Percentiles rank a stretch among this genome's conserved stretches.
These are phyloP conservation scores for Sinocyclocheilus grahami DNA, from an alignment of 2,113 vertebrate genomes.

Conservation along the genomic window DNA sequence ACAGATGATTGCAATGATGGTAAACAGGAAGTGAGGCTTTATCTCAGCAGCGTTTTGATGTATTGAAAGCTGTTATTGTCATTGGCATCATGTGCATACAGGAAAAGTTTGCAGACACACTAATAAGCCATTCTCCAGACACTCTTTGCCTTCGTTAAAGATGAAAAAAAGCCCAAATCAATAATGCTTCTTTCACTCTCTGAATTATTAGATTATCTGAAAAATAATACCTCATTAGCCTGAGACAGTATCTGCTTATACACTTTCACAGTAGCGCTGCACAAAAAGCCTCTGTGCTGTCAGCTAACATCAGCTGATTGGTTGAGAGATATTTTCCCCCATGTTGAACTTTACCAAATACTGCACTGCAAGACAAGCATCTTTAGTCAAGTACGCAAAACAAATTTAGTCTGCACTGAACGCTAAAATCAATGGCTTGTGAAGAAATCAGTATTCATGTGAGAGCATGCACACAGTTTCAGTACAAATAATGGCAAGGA, in stretches of 20 bases:
- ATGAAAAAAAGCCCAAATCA: conserved; percentile 46
- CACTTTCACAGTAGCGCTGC: neutral
- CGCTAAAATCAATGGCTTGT: conserved; percentile 1
- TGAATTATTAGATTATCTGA: conserved; percentile 45
- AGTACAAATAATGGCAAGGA: conserved; percentile 7
- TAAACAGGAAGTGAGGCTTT: neutral
- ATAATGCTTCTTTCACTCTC: conserved; percentile 47
- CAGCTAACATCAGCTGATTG: conserved; percentile 24
- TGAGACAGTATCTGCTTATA: conserved; percentile 15
- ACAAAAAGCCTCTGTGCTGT: conserved; percentile 19
- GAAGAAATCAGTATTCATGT: conserved; percentile 27
- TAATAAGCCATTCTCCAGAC: conserved; percentile 10
- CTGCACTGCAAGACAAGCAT: conserved; percentile 3
- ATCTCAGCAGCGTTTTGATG: neutral
- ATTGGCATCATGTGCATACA: neutral
- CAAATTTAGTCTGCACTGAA: neutral
- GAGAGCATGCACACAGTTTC: neutral
- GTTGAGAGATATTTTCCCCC: conserved; percentile 17
- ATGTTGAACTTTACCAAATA: conserved; percentile 31
- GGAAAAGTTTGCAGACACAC: conserved; percentile 27
- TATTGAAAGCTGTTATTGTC: neutral
- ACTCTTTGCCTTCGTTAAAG: conserved; percentile 8
- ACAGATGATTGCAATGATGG: neutral
- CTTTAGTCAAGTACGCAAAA: conserved; percentile 37
- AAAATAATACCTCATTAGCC: conserved; percentile 50